A percentile compares a stretch with the other conserved stretches of the same genome.
Conservation (phyloP, 2,797 vertebrate species). For the Lepidocolaptes lacrymiger region DNA sequence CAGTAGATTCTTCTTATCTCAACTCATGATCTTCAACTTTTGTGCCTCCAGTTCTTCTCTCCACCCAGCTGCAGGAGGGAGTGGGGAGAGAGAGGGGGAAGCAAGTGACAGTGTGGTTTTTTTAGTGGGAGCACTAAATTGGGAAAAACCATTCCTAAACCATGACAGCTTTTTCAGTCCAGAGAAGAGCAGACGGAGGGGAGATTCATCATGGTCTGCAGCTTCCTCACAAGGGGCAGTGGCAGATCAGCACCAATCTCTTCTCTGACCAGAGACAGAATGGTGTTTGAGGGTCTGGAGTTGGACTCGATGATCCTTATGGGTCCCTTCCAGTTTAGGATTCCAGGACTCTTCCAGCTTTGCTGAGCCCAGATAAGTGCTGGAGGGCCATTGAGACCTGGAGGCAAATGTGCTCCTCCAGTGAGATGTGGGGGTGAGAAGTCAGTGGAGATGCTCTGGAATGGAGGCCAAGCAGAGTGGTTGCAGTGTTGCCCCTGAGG, state of each 20-base stretch:
- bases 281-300: not conserved
- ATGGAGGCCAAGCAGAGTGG: not conserved
- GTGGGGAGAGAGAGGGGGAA: not conserved
- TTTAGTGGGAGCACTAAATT: not conserved
- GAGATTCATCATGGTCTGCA: not conserved
- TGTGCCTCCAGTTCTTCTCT: not conserved
- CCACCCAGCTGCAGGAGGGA: not conserved
- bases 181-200: not conserved
- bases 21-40: not conserved
- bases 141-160: not conserved
- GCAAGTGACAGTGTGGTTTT: no score
- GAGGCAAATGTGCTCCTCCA: not conserved
- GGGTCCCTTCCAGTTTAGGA: not conserved
- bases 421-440: not conserved
- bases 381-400: not conserved
- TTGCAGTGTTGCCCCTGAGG: not conserved
- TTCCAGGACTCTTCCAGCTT: not conserved
- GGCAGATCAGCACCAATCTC: not conserved
- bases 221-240: not conserved
- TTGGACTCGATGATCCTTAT: not conserved
- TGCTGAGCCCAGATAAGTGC: not conserved
- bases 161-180: not conserved
- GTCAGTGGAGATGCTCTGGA: not conserved
- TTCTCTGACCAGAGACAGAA: not conserved
- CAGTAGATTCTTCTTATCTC: not conserved